A percentile compares a stretch with the other conserved stretches of the same genome.
These are phyloP conservation scores for Amaurobius ferox DNA, from an alignment of 2,888 invertebrate genomes.

Conservation along the genomic window DNA sequence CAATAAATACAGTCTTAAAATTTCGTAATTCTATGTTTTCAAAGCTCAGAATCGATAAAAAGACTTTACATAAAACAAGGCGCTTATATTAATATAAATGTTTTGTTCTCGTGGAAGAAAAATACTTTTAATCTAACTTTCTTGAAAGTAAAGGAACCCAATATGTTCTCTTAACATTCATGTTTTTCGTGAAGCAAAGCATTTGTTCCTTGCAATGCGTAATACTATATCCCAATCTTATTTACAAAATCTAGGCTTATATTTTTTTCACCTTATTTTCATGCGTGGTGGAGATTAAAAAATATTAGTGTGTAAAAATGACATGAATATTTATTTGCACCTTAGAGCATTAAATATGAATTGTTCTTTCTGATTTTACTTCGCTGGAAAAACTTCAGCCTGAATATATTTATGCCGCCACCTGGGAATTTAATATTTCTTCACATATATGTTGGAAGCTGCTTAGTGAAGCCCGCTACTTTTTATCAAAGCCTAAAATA, in stretches of 20 bases:
- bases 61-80: too few species aligned
- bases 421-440: neutral
- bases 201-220: neutral
- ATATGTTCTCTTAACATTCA: too few species aligned
- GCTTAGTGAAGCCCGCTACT: too few species aligned
- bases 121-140: too few species aligned
- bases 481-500: neutral
- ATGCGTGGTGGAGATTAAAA: neutral
- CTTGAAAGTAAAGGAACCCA: too few species aligned
- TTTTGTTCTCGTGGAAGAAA: too few species aligned
- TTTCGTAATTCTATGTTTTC: too few species aligned
- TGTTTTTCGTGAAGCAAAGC: too few species aligned
- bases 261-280: neutral
- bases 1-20: too few species aligned
- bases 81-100: too few species aligned
- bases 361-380: neutral
- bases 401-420: neutral
- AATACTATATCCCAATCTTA: neutral
- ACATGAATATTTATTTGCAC: conserved; percentile 7
- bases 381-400: neutral
- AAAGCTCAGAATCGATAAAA: too few species aligned
- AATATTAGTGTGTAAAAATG: neutral
- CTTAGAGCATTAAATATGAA: neutral
- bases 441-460: neutral
- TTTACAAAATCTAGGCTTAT: neutral